Evolutionary conservation across 2,113 vertebrate genomes (phyloP), one percentile per base, ranked within the genome.

Genomic region (Cinclus cinclus): DNA sequence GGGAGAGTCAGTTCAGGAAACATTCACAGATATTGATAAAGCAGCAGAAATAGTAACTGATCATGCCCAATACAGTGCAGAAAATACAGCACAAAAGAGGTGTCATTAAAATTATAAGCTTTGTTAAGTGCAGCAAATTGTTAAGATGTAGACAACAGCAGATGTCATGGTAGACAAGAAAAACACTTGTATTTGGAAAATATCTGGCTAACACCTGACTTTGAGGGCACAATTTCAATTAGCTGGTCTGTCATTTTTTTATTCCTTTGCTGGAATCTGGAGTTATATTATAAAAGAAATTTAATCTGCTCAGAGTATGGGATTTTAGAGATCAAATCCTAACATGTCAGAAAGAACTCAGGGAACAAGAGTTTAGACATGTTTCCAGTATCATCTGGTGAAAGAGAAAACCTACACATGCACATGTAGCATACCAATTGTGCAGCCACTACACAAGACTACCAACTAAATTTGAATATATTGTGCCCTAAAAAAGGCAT

Each of bases 1-100:
- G 55, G 75, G 31, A 75, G 77, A 92, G 63, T 64, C 55, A 85
- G 41, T 77, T 95, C 84, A 95, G 81, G 80, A 96, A 96, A 83
- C 30, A 70, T 41, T 78, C 24, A 60, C 0, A 4, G 47, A 79
- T 82, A 64, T 17, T 71, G 47, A 94, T 41, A 91, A 95, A 95
- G 69, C 31, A 79, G 64, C 42, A 96, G 49, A 28, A 94, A 87
- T 28, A 84, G 58, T 91, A 92, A 92, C 7, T 83, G 59, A 96
- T 93, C 75, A 62, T 4, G 17, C 39, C 89, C 96, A 96, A 95
- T 53, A 84, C 5, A 84, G 39, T 27, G 42, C 73, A 95, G 71
- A 81, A 87, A 83, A 96, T 63, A 92, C 42, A 79, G 71, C 53
- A 37, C 28, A 68, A 80, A 67, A 15, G 16, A 50, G 78, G 31